Base-by-base conservation (phyloP, 2,797 vertebrate species). In the Halcyon chelicuti region DNA sequence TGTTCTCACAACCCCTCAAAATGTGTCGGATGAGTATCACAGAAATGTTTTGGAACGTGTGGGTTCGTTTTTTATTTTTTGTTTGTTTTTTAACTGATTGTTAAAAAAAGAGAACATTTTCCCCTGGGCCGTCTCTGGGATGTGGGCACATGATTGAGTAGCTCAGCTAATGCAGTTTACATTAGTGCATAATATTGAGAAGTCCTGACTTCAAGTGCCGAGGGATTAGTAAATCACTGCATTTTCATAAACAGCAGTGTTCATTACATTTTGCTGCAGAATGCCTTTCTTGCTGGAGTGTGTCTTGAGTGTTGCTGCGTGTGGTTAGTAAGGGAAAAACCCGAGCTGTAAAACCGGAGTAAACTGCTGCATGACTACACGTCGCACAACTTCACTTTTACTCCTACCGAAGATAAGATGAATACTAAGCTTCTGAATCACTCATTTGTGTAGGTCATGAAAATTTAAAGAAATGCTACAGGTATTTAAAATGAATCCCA, bases 211-310 rank as follows among this genome's bases (percentile, higher is more conserved):
- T 89, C 89, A 79, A 31, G 71, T 90, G 65, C 78, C 78, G 81
- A 93, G 35, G 93, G 55, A 71, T 93, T 96, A 92, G 93, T 57
- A 95, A 92, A 95, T 95, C 79, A 91, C 66, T 61, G 85, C 70
- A 68, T 93, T 95, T 93, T 96, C 93, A 95, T 95, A 95, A 94
- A 74, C 63, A 93, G 35, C 86, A 58, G 51, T 52, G 40, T 94
- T 97, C 90, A 61, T 93, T 95, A 76, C 76, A 28, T 94, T 58
- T 92, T 97, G 47, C 82, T 95, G 68, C 57, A 90, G 88, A 96
- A 96, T 54, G 61, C 81, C 72, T 88, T 68, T 83, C 94, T 96
- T 93, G 82, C 89, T 94, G 26, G 57, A 92, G 71, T 94, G 29
- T 86, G 79, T 91, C 84, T 92, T 28, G 54, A 68, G 74, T 65